These are phyloP conservation scores for Pteromalus puparum DNA, from an alignment of 1,140 invertebrate genomes.

Conservation along the genomic window DNA sequence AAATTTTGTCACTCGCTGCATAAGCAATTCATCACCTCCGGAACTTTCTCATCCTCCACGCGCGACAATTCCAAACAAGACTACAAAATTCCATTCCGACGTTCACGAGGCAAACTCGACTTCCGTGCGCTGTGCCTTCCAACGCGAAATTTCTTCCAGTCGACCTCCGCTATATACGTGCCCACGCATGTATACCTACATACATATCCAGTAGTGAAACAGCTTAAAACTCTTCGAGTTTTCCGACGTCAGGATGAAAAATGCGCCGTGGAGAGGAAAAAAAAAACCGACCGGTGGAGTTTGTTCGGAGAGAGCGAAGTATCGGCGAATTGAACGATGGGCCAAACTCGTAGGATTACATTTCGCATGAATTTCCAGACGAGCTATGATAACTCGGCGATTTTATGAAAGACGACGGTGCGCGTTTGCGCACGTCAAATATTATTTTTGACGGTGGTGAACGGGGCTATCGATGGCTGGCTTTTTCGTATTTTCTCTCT, in stretches of 20 bases:
- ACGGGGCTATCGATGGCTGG: background rate
- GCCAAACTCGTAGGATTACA: background rate
- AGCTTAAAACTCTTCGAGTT: background rate
- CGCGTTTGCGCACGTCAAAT: background rate
- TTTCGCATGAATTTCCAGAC: slow-evolving; percentile 4
- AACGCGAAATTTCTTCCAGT: background rate
- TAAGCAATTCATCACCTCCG: background rate
- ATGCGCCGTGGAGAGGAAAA: background rate
- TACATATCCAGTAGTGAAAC: background rate
- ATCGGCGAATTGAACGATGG: slow-evolving; percentile 6
- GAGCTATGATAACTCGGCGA: background rate
- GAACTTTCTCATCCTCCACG: background rate
- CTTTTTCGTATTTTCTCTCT: background rate
- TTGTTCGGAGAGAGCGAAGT: background rate
- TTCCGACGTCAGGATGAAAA: background rate
- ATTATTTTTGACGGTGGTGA: background rate
- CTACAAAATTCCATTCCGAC: background rate
- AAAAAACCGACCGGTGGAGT: background rate
- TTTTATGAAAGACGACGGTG: background rate
- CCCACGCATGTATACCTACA: background rate
- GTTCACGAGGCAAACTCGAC: background rate
- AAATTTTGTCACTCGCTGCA: background rate
- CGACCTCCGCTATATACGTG: background rate
- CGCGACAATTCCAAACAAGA: background rate
- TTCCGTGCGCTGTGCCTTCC: background rate